Conservation (phyloP, 2,797 vertebrate genomes). For the Amblyraja radiata region DNA sequence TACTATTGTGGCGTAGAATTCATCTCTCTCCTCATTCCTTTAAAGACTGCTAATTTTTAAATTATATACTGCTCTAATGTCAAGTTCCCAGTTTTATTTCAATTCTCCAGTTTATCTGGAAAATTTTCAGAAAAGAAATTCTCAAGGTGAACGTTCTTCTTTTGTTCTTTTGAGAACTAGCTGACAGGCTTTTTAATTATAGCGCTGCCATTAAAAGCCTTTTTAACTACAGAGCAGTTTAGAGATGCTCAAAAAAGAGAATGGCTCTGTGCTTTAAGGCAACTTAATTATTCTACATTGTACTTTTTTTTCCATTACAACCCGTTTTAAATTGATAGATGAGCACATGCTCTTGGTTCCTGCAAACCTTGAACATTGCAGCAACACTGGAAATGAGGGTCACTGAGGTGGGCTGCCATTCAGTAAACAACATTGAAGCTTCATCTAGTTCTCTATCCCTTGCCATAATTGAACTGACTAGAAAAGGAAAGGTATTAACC, state of each 20-base stretch:
- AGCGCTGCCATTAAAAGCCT: background rate
- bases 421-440: background rate
- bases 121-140: background rate
- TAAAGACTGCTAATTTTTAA: slow-evolving; percentile 9
- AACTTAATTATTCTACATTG: background rate
- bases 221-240: background rate
- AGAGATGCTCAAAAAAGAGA: background rate
- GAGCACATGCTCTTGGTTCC: background rate
- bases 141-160: background rate
- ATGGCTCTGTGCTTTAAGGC: background rate
- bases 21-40: background rate
- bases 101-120: background rate
- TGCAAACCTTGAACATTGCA: background rate
- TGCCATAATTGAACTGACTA: background rate
- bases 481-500: background rate
- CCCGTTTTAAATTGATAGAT: background rate
- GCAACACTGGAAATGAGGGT: background rate
- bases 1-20: background rate
- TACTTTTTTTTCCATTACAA: background rate
- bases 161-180: slow-evolving; percentile 1
- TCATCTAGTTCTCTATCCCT: background rate
- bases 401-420: background rate
- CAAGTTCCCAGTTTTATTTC: background rate
- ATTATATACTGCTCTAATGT: background rate
- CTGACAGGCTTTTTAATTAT: background rate